Conservation (phyloP, 2,113 vertebrate species). For the Pomatostomus ruficeps region DNA sequence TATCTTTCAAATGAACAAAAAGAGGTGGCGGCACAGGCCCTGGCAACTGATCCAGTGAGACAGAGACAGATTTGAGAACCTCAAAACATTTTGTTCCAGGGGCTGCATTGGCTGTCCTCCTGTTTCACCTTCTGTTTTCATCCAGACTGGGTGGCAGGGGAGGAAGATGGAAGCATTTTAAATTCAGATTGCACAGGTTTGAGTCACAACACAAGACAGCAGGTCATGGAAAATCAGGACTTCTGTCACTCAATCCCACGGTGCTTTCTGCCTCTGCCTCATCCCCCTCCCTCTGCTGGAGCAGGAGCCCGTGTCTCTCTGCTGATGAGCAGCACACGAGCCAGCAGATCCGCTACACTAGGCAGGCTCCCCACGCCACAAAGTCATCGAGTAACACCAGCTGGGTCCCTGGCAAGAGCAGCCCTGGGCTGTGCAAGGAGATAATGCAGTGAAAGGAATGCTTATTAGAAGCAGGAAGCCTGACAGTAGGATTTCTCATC, state of each 20-base stretch:
- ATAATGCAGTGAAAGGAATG: slow-evolving; percentile 37
- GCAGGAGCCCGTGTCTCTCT: background rate
- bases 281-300: background rate
- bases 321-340: background rate
- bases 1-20: slow-evolving; percentile 48
- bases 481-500: slow-evolving; percentile 32
- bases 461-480: slow-evolving; percentile 43
- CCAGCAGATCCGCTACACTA: background rate
- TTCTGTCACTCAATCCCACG: background rate
- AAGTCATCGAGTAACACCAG: slow-evolving; percentile 33
- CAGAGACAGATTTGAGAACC: slow-evolving; percentile 49
- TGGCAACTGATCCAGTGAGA: slow-evolving; percentile 21
- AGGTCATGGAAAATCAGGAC: background rate
- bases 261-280: background rate
- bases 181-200: slow-evolving; percentile 20
- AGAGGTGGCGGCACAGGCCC: background rate
- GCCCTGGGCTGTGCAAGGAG: slow-evolving; percentile 19
- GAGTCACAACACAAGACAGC: background rate
- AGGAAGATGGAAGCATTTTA: background rate
- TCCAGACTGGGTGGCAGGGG: background rate
- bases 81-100: slow-evolving; percentile 32
- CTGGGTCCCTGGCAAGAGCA: slow-evolving; percentile 58
- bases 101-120: slow-evolving; percentile 7
- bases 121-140: slow-evolving; percentile 34
- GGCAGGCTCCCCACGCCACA: slow-evolving; percentile 12